Evolutionary conservation across 2,888 invertebrate species (phyloP).

Genomic region (Aphodius sticticus): DNA sequence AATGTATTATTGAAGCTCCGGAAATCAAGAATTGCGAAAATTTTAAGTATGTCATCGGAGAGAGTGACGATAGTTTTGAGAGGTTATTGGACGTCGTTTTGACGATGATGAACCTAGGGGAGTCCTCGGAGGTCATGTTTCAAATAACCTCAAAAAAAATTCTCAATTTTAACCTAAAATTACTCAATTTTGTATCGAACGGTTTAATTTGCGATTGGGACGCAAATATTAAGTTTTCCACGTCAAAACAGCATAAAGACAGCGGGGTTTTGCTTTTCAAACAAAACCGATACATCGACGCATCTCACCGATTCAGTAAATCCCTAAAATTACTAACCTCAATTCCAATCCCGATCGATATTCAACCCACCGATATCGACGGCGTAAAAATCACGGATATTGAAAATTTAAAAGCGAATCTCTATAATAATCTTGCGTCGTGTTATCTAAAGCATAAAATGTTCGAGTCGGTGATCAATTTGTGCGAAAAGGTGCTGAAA

Average conservation of each 20-base stretch:
- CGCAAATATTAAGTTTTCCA: conserved; percentile 58
- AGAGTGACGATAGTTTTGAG: conserved; percentile 60
- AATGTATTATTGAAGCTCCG: conserved; percentile 52
- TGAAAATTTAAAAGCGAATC: conserved; percentile 67
- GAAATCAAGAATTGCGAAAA: conserved; percentile 43
- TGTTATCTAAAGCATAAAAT: conserved; percentile 77
- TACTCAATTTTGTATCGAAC: conserved; percentile 56
- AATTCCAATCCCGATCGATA: conserved; percentile 62
- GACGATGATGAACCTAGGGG: conserved; percentile 61
- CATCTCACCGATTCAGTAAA: conserved; percentile 77
- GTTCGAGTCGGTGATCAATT: conserved; percentile 70
- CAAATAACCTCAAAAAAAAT: conserved; percentile 48
- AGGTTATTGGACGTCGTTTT: conserved; percentile 61
- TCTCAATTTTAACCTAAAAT: conserved; percentile 55
- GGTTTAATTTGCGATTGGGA: conserved; percentile 60
- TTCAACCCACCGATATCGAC: conserved; percentile 61
- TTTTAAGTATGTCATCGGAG: conserved; percentile 55
- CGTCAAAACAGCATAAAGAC: conserved; percentile 58
- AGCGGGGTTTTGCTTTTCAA: conserved; percentile 71
- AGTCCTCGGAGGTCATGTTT: conserved; percentile 60
- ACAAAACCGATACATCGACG: conserved; percentile 68
- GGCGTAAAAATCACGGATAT: conserved; percentile 64
- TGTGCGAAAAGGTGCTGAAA: conserved; percentile 64
- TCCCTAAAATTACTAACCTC: conserved; percentile 78
- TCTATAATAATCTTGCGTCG: conserved; percentile 85